phyloP scores from a whole-genome alignment of 2,113 vertebrate species.

The Eulemur rufifrons region DNA sequence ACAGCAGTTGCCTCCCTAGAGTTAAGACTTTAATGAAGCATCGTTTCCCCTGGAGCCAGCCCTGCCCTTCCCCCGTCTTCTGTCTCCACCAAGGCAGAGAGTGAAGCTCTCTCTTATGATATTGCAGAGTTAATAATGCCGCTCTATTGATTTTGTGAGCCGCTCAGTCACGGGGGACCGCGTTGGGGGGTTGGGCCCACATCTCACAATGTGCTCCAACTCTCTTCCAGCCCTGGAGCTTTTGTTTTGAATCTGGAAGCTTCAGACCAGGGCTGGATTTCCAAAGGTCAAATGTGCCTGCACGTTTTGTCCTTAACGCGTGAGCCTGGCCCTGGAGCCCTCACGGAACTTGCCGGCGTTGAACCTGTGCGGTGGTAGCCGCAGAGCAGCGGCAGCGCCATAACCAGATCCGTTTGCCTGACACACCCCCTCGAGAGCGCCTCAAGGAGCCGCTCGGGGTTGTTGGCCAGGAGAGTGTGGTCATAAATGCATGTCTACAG shows the following conservation, averaged over 20 bases:
- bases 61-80: constrained; percentile 57
- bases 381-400: not conserved
- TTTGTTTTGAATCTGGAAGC: constrained; percentile 68
- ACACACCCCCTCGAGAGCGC: constrained; percentile 71
- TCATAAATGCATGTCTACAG: constrained; percentile 76
- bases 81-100: constrained; percentile 65
- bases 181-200: constrained; percentile 58
- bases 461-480: constrained; percentile 74
- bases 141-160: constrained; percentile 81
- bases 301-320: constrained; percentile 53
- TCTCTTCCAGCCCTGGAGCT: constrained; percentile 67
- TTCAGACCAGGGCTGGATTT: constrained; percentile 56
- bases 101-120: constrained; percentile 60
- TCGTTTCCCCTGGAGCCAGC: constrained; percentile 61
- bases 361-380: not conserved
- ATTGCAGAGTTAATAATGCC: constrained; percentile 80
- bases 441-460: constrained; percentile 62
- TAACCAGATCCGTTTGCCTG: constrained; percentile 1
- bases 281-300: constrained; percentile 45
- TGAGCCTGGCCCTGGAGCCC: constrained; percentile 36
- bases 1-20: constrained; percentile 9
- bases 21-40: constrained; percentile 71
- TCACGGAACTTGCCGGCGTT: constrained; percentile 11
- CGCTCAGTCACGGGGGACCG: constrained; percentile 60
- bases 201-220: not conserved